A percentile compares a stretch with the other conserved stretches of the same genome.
These are phyloP conservation scores for Amblyopsis hoosieri DNA, from an alignment of 2,797 vertebrate genomes.

Conservation along the genomic window DNA sequence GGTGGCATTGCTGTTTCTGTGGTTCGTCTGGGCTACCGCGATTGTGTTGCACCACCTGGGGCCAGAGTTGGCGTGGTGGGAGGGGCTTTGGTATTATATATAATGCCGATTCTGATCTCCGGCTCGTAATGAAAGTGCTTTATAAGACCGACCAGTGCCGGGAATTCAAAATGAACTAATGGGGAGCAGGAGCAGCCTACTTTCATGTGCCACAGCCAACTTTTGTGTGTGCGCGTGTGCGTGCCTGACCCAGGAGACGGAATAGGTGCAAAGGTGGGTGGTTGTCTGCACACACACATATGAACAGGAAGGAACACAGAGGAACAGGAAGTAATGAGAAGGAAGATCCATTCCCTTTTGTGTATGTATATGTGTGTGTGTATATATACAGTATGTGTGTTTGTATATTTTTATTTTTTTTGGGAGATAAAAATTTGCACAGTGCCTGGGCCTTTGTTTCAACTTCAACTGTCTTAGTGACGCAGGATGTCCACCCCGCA, in stretches of 20 bases:
- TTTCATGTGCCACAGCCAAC: slow-evolving; percentile 41
- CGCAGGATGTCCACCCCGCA: slow-evolving; percentile 29
- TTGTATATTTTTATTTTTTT: too few relatives aligned
- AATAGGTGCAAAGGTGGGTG: slow-evolving; percentile 39
- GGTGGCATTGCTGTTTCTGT: slow-evolving; percentile 29
- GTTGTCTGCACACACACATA: slow-evolving; percentile 14
- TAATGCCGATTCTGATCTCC: slow-evolving; percentile 65
- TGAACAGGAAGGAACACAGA: slow-evolving; percentile 14
- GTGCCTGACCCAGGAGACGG: slow-evolving; percentile 30
- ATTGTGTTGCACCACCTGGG: slow-evolving; percentile 38
- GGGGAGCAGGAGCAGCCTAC: slow-evolving; percentile 42
- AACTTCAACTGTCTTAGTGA: slow-evolving; percentile 44
- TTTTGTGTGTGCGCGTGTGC: slow-evolving; percentile 19
- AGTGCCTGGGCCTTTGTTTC: slow-evolving; percentile 41
- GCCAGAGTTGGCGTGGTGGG: slow-evolving; percentile 28
- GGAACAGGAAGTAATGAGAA: slow-evolving; percentile 15
- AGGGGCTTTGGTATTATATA: slow-evolving; percentile 40
- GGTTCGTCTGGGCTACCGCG: slow-evolving; percentile 38
- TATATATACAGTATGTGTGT: slow-evolving; percentile 8
- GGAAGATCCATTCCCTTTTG: slow-evolving; percentile 24
- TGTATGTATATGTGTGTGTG: slow-evolving; percentile 21
- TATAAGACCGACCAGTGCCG: slow-evolving; percentile 37
- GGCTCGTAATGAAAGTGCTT: slow-evolving; percentile 56
- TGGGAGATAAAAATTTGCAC: slow-evolving; percentile 39
- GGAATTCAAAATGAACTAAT: slow-evolving; percentile 54